Base-by-base conservation (phyloP, 2,113 vertebrate genomes). In the Engraulis encrasicolus region DNA sequence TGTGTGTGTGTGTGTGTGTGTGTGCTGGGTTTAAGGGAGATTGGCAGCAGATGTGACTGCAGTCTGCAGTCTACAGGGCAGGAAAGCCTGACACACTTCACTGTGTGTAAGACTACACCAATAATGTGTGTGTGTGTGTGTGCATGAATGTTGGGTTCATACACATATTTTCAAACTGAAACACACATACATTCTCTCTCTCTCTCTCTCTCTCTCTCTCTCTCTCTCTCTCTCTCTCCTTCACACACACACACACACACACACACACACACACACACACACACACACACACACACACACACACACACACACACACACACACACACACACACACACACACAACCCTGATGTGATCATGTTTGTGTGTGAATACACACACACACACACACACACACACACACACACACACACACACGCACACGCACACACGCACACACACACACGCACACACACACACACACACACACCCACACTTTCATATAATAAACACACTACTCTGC, bases 1-100 rank as follows among this genome's bases (percentile, higher is more conserved):
- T n/a, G n/a, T n/a, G n/a, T n/a, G n/a, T n/a, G n/a, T n/a, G n/a
- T n/a, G n/a, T n/a, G n/a, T n/a, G n/a, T n/a, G n/a, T n/a, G n/a
- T 74, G 31, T 74, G 66, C 54, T 50, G 77, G 45, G 3, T 78
- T 78, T 23, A 18, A 40, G 50, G 45, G 79, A 78, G 81, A 83
- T 86, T 86, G 81, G 71, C 85, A 83, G 78, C 87, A 85, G 83
- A 85, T 85, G 85, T 86, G 61, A 78, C 34, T 78, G 80, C n/a
- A 61, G 84, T 66, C 80, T 71, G 38, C 45, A 79, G 83, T 83
- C 86, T 85, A 78, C 79, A 81, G 6, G 54, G 81, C 83, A 84
- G 49, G 71, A 82, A n/a, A 85, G 48, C 84, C 86, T 82, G 77
- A 81, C 86, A 86, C 82, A 86, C 85, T 74, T 74, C 66, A 74